Percentiles rank a stretch among this genome's conserved stretches.
Evolutionary conservation across 2,797 vertebrate species (phyloP).

Genomic region (Oreochromis grahami): DNA sequence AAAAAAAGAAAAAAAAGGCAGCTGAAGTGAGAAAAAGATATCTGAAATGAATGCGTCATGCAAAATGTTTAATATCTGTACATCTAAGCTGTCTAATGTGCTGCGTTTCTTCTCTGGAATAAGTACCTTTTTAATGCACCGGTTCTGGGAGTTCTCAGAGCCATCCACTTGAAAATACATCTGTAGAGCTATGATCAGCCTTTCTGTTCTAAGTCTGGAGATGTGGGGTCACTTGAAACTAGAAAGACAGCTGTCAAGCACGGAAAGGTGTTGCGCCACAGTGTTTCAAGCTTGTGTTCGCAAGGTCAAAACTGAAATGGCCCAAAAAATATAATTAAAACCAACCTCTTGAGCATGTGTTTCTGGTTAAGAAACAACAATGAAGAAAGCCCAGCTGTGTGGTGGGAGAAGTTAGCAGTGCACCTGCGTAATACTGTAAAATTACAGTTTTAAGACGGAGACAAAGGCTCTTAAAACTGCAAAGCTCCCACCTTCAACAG

Average conservation of each 20-base stretch:
- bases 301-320: slow-evolving; percentile 69
- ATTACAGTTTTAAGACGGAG: not conserved
- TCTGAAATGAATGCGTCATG: slow-evolving; percentile 24
- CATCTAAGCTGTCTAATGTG: not conserved
- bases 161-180: slow-evolving; percentile 13
- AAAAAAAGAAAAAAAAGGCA: not conserved
- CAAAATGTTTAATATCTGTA: not conserved
- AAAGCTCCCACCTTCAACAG: not conserved
- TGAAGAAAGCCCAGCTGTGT: slow-evolving; percentile 44
- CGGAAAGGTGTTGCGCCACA: slow-evolving; percentile 29
- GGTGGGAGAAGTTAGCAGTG: slow-evolving; percentile 18
- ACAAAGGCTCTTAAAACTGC: not conserved
- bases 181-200: slow-evolving; percentile 36
- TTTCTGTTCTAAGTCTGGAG: slow-evolving; percentile 48
- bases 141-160: slow-evolving; percentile 53
- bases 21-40: not conserved
- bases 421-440: slow-evolving; percentile 13
- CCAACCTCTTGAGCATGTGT: slow-evolving; percentile 67
- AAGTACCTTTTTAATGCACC: not conserved
- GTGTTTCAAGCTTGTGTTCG: slow-evolving; percentile 69
- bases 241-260: slow-evolving; percentile 59
- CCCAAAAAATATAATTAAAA: slow-evolving; percentile 31
- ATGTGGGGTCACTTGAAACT: slow-evolving; percentile 52
- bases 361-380: slow-evolving; percentile 53
- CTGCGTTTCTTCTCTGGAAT: not conserved